phyloP scores from a whole-genome alignment of 2,888 invertebrate species.

The Cheilosia soror region DNA sequence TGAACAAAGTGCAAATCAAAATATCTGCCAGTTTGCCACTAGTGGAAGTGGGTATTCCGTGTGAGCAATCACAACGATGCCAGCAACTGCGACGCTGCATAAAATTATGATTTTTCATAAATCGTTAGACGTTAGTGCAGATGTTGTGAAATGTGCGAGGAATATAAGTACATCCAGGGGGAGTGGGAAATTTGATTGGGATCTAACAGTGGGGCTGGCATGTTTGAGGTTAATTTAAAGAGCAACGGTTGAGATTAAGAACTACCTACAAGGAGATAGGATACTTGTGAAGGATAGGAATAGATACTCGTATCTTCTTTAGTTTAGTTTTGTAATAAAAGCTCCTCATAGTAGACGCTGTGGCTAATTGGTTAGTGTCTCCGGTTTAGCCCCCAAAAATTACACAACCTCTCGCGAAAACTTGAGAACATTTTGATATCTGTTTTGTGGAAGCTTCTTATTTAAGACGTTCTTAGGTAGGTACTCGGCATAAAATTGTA shows the following conservation, averaged over 20 bases:
- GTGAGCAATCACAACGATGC: constrained; percentile 58
- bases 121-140: constrained; percentile 36
- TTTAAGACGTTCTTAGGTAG: no score
- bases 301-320: no score
- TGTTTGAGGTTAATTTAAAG: constrained; percentile 22
- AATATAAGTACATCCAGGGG: background rate
- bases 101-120: constrained; percentile 73
- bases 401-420: no score
- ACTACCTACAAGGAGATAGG: no score
- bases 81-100: constrained; percentile 60
- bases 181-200: constrained; percentile 5
- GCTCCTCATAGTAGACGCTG: no score
- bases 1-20: constrained; percentile 73
- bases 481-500: no score
- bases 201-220: constrained; percentile 5
- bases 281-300: no score
- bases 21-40: constrained; percentile 28
- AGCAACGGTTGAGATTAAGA: background rate
- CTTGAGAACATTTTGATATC: no score
- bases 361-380: no score
- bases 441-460: no score
- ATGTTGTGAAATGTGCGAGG: constrained; percentile 33
- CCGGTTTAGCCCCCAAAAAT: no score
- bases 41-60: constrained; percentile 64
- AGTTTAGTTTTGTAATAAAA: no score